Evolutionary conservation across 2,888 invertebrate genomes (phyloP), one percentile per base, ranked within the genome.

Genomic region (Acleris literana): DNA sequence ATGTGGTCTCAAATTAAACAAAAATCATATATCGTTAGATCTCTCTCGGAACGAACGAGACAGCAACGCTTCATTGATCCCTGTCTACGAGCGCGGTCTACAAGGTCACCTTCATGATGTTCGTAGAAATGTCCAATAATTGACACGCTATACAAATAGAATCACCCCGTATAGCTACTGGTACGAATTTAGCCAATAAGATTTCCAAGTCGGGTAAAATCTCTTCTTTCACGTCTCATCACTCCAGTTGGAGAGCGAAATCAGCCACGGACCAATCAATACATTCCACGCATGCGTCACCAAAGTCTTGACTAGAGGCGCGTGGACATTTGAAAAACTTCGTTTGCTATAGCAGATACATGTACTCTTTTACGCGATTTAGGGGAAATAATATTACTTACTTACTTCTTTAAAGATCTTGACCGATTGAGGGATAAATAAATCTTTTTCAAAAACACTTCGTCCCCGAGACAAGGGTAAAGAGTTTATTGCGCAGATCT

Each of bases 241-340:
- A 80, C 75, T 72, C 74, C 72, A 72, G 69, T 70, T 76, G 77
- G 78, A 79, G 80, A 79, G 80, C 74, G 77, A 80, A 84, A 84
- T 85, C 85, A 80, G 80, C 82, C 75, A 74, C 78, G 79, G 74
- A 79, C 76, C 77, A 87, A 92, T 92, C 92, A 88, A 92, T 92
- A 92, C 74, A 77, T 80, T 85, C 74, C 81, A 87, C 92, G 92
- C 92, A 92, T 92, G 92, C 92, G 92, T 89, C 84, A 80, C 72
- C 54, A 68, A 68, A 57, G 65, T 51, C 62, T 62, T 68, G 59
- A 51, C 54, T 63, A 44, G 46, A 59, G 59, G 70, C 70, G 78
- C 80, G 83, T 80, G 74, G 82, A 80, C 75, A 77, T 74, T 78
- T 76, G 74, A 81, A 62, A 63, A 71, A 63, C 56, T 68, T 57